These are phyloP conservation scores for Balanococcus diminutus DNA, from an alignment of 2,888 invertebrate genomes.

Conservation along the genomic window DNA sequence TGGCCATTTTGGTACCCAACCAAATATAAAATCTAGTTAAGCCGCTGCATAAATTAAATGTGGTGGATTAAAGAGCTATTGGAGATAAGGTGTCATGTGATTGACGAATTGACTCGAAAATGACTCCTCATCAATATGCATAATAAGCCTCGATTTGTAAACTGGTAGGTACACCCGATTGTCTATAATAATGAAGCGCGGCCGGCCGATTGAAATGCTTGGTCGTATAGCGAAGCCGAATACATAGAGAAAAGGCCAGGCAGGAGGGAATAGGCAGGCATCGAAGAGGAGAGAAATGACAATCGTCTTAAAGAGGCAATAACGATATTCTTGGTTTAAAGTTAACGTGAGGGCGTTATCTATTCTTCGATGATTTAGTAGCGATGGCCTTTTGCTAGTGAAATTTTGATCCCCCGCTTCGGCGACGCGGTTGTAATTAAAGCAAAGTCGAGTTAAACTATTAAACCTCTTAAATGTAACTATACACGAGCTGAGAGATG, in stretches of 20 bases:
- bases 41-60: no score
- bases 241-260: not conserved
- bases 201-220: no score
- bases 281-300: conserved; percentile 30
- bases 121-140: no score
- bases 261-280: no score
- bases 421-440: conserved; percentile 49
- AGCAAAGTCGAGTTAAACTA: conserved; percentile 52
- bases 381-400: conserved; percentile 53
- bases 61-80: no score
- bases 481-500: conserved; percentile 6
- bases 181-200: not conserved
- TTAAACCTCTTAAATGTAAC: conserved; percentile 53
- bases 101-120: no score
- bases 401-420: conserved; percentile 53
- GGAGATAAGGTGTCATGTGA: no score
- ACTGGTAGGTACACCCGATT: not conserved
- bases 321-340: conserved; percentile 49
- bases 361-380: conserved; percentile 52
- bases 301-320: conserved; percentile 47
- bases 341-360: conserved; percentile 55
- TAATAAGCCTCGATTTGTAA: not conserved
- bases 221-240: not conserved
- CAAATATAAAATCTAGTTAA: no score
- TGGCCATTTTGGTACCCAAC: no score